A percentile compares a stretch with the other conserved stretches of the same genome.
These are phyloP conservation scores for Entomobrya multifasciata DNA, from an alignment of 2,888 invertebrate genomes.

Conservation along the genomic window DNA sequence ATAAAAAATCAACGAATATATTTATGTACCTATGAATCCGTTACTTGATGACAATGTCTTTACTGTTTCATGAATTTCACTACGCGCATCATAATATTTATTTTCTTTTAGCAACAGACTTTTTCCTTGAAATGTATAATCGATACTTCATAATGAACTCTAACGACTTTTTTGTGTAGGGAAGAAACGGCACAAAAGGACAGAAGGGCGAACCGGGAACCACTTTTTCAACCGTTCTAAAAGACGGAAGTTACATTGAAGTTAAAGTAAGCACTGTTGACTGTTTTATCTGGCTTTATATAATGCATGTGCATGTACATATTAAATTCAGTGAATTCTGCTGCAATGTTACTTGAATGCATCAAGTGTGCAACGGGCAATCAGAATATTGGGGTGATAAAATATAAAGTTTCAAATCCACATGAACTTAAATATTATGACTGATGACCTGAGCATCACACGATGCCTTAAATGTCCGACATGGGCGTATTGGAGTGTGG, in stretches of 20 bases:
- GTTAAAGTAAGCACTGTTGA: conserved; percentile 62
- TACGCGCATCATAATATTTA: background rate
- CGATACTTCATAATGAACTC: conserved; percentile 56
- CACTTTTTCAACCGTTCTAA: conserved; percentile 46
- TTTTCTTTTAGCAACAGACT: background rate
- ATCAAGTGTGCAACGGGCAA: too few species aligned
- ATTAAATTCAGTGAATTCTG: too few species aligned
- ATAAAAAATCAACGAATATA: too few species aligned
- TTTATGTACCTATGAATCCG: too few species aligned
- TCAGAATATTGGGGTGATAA: too few species aligned
- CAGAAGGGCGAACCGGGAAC: conserved; percentile 73
- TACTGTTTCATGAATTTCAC: background rate
- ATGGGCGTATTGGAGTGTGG: too few species aligned
- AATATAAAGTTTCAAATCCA: too few species aligned
- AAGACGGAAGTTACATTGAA: conserved; percentile 69
- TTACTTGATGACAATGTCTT: background rate
- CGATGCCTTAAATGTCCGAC: too few species aligned
- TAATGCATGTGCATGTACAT: background rate
- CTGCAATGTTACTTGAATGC: too few species aligned
- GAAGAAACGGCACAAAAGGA: conserved; percentile 70
- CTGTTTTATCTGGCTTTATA: too few species aligned
- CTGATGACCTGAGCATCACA: too few species aligned
- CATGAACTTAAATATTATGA: too few species aligned
- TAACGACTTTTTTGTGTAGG: conserved; percentile 50
- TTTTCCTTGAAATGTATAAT: conserved; percentile 54